Base-by-base conservation (phyloP, 2,113 vertebrate genomes). In the Solea solea region DNA sequence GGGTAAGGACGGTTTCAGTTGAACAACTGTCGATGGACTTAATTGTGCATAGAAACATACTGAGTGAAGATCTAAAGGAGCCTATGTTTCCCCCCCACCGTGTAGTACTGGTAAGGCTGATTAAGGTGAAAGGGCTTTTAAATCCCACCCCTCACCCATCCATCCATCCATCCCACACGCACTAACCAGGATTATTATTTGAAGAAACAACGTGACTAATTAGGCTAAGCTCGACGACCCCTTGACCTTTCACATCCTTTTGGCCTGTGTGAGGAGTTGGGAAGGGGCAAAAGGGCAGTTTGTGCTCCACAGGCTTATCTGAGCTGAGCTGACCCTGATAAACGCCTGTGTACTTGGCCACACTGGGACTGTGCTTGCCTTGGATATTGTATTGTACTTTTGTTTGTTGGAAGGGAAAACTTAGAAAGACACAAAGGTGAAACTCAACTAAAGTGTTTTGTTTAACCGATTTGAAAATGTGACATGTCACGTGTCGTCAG, bases 71-170 rank as follows among this genome's bases (percentile, higher is more conserved):
- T 54, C 2, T 57, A 14, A 48, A 7, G 11, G 3, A 8, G 12
- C 8, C 27, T 58, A 52, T 5, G 9, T 68, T 69, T 69, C 56
- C 74, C 45, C 34, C 45, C 34, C 57, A 40, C 11, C 49, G 9
- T 0, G 39, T 51, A 49, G 7, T 48, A 4, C 39, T 46, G 16
- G 2, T 65, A 45, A 77, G 64, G 49, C 70, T 61, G 77, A 87
- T 86, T 87, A 59, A 69, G 79, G 60, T 82, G 76, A 87, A 87
- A 81, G 78, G 62, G 21, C 58, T 69, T 82, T 67, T 48, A 54
- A 78, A 66, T 44, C 64, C 25, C 10, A 2, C 42, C 9, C n/a
- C 2, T 28, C 7, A n/a, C 27, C 11, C 8, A 5, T 44, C 48
- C 21, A 21, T 44, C 48, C 21, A 21, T 21, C 21, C 41, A 44